Conservation (phyloP, 2,888 invertebrate species). For the Empis livida region DNA sequence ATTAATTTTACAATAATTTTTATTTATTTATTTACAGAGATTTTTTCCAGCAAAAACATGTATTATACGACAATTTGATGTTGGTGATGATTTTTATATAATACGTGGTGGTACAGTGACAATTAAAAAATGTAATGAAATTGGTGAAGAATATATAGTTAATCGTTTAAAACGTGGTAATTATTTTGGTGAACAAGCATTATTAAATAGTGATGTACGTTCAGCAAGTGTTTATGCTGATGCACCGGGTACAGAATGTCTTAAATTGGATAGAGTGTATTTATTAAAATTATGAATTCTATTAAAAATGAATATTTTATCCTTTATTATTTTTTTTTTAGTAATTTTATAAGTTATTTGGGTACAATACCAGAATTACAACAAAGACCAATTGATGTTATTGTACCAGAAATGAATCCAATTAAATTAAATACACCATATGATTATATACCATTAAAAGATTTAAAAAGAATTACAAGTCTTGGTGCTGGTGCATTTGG, state of each 20-base stretch:
- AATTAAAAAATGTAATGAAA: slow-evolving; percentile 51
- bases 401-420: slow-evolving; percentile 20
- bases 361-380: slow-evolving; percentile 47
- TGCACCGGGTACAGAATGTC: slow-evolving; percentile 70
- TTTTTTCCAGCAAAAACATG: slow-evolving; percentile 66
- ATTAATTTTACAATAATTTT: neutral
- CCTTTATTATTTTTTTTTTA: slow-evolving; percentile 19
- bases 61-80: slow-evolving; percentile 74
- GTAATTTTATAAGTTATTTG: slow-evolving; percentile 69
- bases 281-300: slow-evolving; percentile 9
- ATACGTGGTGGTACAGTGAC: slow-evolving; percentile 72
- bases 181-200: slow-evolving; percentile 81
- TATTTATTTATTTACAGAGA: slow-evolving; percentile 49
- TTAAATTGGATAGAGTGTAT: slow-evolving; percentile 75
- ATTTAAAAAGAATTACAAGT: slow-evolving; percentile 70
- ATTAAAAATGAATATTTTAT: neutral
- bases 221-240: slow-evolving; percentile 85
- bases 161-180: slow-evolving; percentile 61
- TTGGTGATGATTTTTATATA: slow-evolving; percentile 82
- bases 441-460: slow-evolving; percentile 55
- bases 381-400: slow-evolving; percentile 21
- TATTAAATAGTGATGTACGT: slow-evolving; percentile 70
- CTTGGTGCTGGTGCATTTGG: slow-evolving; percentile 91
- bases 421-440: slow-evolving; percentile 37
- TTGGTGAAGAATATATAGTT: slow-evolving; percentile 50